Base-by-base conservation (phyloP, 1,140 invertebrate species). In the Neelides sp. region DNA sequence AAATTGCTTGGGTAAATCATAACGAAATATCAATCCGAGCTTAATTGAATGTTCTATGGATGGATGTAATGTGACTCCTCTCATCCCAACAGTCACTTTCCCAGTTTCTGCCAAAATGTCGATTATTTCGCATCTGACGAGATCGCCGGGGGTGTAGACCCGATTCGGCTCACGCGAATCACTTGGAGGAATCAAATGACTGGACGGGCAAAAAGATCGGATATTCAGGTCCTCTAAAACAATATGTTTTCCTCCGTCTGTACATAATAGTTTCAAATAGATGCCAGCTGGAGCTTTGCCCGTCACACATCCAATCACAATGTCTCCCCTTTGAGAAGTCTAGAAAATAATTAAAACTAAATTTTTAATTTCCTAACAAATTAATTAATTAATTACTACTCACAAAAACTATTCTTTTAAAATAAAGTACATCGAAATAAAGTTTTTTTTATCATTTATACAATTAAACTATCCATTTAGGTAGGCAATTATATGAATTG, bases 11-110 rank as follows among this genome's bases (percentile, higher is more conserved):
- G 87, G 87, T 61, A 91, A 80, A 66, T 91, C 85, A 51, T 85
- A 80, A 27, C 78, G 75, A 72, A 78, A 80, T 64, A 91, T 82
- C 45, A 90, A 75, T 59, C 88, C 89, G 62, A 91, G 75, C 20
- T 65, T 65, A 41, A 44, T 51, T 53, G 61, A 62, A 58, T 59
- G 62, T 37, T 59, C 78, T 63, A 79, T 77, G 61, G 78, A 76
- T 2, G 73, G 67, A 30, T 72, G 68, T 51, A 80, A 71, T 40
- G 79, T 75, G 54, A 75, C 69, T 52, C 83, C 80, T 68, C 85
- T 82, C 79, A 91, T 85, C 63, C 85, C 85, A 65, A 84, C 77
- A 54, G 83, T 77, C 65, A 93, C 77, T 71, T 87, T 89, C 68
- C 90, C 84, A 22, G 79, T 79, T 64, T 90, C 86, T 39, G 82